Base-by-base conservation (phyloP, 2,888 invertebrate species). In the Nemotelus nigrinus region DNA sequence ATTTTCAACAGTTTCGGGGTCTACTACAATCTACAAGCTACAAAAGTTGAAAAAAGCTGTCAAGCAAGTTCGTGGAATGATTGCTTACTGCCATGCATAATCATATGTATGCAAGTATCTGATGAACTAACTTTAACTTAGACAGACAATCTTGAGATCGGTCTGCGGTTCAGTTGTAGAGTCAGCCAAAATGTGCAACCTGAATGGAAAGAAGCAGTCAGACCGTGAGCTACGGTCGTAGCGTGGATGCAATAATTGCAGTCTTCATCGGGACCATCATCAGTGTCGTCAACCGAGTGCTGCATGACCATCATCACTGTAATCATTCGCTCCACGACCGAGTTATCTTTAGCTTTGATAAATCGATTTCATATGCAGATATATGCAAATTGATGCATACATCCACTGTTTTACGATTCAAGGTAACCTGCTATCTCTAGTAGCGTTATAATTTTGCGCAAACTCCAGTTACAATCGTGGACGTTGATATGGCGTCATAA, bases 401-500 rank as follows among this genome's bases (percentile, higher is more conserved):
- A 25, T 25, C 25, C 25, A 25, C 25, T 25, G 2, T 10, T 39
- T 43, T 4, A 63, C 8, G 6, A 47, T 65, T 47, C 65, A 65
- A 65, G 65, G 65, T 65, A 65, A 47, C 6, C 65, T 25, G 25
- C 25, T 25, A 25, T 25, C 25, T 25, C 25, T 25, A 25, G 25
- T 1, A 25, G 25, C 25, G 7, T 8, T 10, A 65, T n/a, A 6
- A 7, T n/a, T 25, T 8, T 58, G 8, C 4, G 58, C 58, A 58
- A 4, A n/a, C 58, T n/a, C n/a, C 5, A 10, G 25, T 25, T 25
- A 25, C 25, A 25, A 7, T 50, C 8, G 50, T 7, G 50, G 5
- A 50, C 5, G 8, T 50, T 5, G 8, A 7, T 50, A 47, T 65
- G 65, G 55, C 70, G 70, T 70, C 53, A 68, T 68, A 53, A 55